phyloP scores from a whole-genome alignment of 2,888 invertebrate genomes.

The Drosophila anomalata region DNA sequence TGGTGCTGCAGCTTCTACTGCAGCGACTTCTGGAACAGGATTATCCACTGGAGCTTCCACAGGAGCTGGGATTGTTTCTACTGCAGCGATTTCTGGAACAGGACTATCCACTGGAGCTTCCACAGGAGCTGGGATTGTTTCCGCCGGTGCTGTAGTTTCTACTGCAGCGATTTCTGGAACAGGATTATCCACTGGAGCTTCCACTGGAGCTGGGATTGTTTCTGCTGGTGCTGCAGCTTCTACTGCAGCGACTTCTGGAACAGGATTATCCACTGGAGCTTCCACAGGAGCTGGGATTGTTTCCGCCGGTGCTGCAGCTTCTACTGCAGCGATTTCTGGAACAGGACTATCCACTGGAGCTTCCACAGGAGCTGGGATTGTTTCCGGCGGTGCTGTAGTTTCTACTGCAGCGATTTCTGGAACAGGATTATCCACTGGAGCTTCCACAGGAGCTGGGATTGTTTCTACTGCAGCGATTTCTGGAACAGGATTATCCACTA shows the following conservation, averaged over 20 bases:
- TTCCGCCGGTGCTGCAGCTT: not conserved
- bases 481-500: too few species aligned
- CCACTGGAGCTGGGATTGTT: not conserved
- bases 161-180: not conserved
- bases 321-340: not conserved
- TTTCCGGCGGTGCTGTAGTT: not conserved
- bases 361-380: not conserved
- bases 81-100: not conserved
- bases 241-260: too few species aligned
- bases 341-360: not conserved
- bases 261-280: not conserved
- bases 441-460: too few species aligned
- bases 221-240: not conserved
- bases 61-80: not conserved
- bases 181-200: not conserved
- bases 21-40: too few species aligned
- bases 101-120: not conserved
- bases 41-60: not conserved
- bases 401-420: not conserved
- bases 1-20: too few species aligned
- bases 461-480: too few species aligned
- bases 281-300: not conserved
- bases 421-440: too few species aligned
- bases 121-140: not conserved
- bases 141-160: not conserved